Evolutionary conservation across 2,797 vertebrate genomes (phyloP).

Genomic region (Hybognathus amarus): DNA sequence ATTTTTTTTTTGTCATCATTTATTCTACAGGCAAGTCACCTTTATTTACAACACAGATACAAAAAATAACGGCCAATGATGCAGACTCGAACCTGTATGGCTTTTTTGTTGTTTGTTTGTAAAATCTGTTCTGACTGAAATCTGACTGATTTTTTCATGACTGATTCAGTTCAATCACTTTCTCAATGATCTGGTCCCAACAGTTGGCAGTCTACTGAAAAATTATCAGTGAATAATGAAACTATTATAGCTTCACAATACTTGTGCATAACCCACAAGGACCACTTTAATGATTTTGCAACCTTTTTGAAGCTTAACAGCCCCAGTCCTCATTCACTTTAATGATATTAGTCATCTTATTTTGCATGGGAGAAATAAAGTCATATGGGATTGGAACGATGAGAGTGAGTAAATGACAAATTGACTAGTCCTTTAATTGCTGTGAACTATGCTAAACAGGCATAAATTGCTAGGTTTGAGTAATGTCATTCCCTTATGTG

Average conservation of each 20-base stretch:
- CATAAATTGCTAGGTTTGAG: conserved; percentile 28
- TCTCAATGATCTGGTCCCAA: background rate
- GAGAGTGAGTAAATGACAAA: background rate
- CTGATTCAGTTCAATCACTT: background rate
- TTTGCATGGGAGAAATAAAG: conserved; percentile 3
- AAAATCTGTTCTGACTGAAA: background rate
- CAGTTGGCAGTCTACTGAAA: background rate
- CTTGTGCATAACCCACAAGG: background rate
- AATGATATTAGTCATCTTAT: background rate
- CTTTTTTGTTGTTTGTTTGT: background rate
- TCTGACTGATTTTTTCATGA: background rate
- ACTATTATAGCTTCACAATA: background rate
- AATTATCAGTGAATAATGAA: background rate
- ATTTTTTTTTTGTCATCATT: background rate
- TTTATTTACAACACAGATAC: background rate
- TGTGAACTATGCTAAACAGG: conserved; percentile 30
- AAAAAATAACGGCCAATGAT: background rate
- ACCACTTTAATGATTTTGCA: background rate
- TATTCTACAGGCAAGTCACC: background rate
- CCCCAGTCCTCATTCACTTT: background rate
- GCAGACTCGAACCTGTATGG: background rate
- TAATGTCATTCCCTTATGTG: conserved; percentile 58
- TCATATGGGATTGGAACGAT: background rate
- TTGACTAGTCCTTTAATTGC: conserved; percentile 17
- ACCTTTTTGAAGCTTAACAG: background rate